phyloP scores from a whole-genome alignment of 2,888 invertebrate species.

The Eudasyphora cyanicolor region DNA sequence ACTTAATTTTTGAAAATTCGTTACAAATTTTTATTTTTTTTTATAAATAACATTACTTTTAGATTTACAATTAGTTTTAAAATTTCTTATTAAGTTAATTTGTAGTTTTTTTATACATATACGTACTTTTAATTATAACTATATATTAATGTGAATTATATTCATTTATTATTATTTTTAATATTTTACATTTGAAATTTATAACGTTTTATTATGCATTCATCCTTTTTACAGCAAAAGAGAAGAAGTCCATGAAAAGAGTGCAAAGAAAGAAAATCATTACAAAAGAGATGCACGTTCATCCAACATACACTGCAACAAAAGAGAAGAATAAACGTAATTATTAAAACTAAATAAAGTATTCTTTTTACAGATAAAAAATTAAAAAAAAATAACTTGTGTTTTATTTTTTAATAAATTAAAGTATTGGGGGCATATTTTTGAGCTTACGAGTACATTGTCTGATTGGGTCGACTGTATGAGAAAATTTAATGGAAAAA shows the following conservation, averaged over 20 bases:
- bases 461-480: too few relatives aligned
- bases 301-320: constrained; percentile 43
- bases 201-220: constrained; percentile 56
- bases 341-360: constrained; percentile 54
- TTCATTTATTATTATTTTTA: constrained; percentile 6
- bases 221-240: constrained; percentile 45
- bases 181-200: constrained; percentile 45
- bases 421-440: too few relatives aligned
- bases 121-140: not conserved
- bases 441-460: too few relatives aligned
- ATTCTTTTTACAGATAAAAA: constrained; percentile 54
- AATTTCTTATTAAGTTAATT: not conserved
- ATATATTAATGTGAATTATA: constrained; percentile 28
- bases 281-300: constrained; percentile 43
- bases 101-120: not conserved
- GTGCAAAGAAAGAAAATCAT: constrained; percentile 21
- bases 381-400: constrained; percentile 23
- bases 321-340: constrained; percentile 53
- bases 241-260: constrained; percentile 13
- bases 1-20: not conserved
- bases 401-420: constrained; percentile 36
- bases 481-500: too few relatives aligned
- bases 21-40: too few relatives aligned
- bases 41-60: too few relatives aligned
- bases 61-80: too few relatives aligned